These are phyloP conservation scores for Meloe dianella DNA, from an alignment of 2,888 invertebrate genomes.

Conservation along the genomic window DNA sequence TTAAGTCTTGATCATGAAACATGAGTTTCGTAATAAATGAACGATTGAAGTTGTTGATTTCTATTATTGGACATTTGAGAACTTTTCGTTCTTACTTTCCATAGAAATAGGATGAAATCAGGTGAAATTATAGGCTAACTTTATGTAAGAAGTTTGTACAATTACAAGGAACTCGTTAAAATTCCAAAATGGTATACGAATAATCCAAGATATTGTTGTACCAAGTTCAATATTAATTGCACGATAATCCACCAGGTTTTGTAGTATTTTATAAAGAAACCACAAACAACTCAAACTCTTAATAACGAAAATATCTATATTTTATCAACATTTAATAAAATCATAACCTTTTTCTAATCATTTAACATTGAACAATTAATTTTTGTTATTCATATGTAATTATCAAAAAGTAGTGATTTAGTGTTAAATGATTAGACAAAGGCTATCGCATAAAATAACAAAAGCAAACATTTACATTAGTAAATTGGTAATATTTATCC, in stretches of 20 bases:
- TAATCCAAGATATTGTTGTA: conserved; percentile 48
- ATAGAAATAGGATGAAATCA: conserved; percentile 24
- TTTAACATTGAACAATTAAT: too few species aligned
- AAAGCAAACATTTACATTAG: too few species aligned
- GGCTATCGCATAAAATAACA: too few species aligned
- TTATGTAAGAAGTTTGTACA: conserved; percentile 40
- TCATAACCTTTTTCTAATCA: too few species aligned
- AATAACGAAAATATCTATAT: background rate
- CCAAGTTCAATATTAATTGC: conserved; percentile 56
- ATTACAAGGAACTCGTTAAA: conserved; percentile 60
- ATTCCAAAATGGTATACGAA: conserved; percentile 61
- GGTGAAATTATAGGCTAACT: conserved; percentile 16
- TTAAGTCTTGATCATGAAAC: conserved; percentile 62
- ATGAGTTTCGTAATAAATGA: conserved; percentile 63
- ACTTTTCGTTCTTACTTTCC: conserved; percentile 13
- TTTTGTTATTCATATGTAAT: too few species aligned
- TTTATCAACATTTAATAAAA: too few species aligned
- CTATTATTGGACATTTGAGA: conserved; percentile 58
- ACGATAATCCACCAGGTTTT: conserved; percentile 30
- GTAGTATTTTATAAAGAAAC: conserved; percentile 18
- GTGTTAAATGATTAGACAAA: too few species aligned
- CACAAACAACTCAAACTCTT: conserved; percentile 10
- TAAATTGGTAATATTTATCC: too few species aligned
- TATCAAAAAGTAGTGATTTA: too few species aligned
- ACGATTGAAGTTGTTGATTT: conserved; percentile 57